These are phyloP conservation scores for Peromyscus californicus DNA, from an alignment of 2,113 vertebrate genomes.

Conservation along the genomic window DNA sequence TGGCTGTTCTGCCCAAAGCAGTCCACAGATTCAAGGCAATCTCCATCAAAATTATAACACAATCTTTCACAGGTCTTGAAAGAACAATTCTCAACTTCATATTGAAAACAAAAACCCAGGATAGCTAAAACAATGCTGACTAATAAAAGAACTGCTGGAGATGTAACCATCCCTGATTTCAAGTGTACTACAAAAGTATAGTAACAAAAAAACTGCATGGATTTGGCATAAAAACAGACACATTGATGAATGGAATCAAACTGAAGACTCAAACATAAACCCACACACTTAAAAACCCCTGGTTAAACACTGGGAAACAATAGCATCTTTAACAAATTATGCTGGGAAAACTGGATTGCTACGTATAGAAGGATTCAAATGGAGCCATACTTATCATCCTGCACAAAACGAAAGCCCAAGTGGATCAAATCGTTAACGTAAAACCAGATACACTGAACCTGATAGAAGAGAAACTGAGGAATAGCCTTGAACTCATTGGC, in stretches of 20 bases:
- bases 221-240: neutral
- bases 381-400: neutral
- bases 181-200: neutral
- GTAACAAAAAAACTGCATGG: neutral
- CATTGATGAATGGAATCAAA: neutral
- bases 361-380: neutral
- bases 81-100: neutral
- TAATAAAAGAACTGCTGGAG: neutral
- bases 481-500: neutral
- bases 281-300: neutral
- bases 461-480: neutral
- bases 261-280: neutral
- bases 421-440: neutral
- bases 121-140: neutral
- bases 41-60: neutral
- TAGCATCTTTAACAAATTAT: neutral
- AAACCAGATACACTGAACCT: neutral
- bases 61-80: neutral
- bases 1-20: no score
- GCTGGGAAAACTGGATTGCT: neutral
- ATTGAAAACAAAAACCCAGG: neutral
- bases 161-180: neutral
- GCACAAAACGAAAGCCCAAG: neutral
- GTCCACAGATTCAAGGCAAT: neutral
- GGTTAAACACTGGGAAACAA: neutral